Base-by-base conservation (phyloP, 23 tunicate species). In the Corella eumyota region DNA sequence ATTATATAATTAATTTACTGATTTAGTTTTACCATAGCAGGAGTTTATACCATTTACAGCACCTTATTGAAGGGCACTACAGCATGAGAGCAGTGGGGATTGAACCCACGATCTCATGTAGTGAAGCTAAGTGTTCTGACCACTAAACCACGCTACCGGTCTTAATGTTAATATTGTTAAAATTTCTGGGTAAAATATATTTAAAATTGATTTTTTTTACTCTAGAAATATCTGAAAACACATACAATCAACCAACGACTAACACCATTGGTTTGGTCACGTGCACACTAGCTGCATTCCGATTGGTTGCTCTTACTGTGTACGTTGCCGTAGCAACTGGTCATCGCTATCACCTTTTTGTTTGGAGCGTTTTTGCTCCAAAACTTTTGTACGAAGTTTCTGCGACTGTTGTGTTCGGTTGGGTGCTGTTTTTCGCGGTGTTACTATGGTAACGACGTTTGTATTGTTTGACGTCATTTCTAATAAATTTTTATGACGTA, bases 331-430 rank as follows among this genome's bases (percentile, higher is more conserved):
- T 88, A 2, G 77, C 66, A 6, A 74, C 83, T 1, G 87, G 76
- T 5, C 85, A 72, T 48, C 73, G 96, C 19, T 78, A 72, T 56
- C 96, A 88, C 46, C 56, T 78, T 6, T 88, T 88, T 48, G 71
- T 88, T 22, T 88, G 96, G 96, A 88, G 96, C 49, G 96, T 88
- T 0, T 88, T 88, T 38, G 79, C 96, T 7, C 96, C 96, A 25
- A 88, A 88, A 62, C 60, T 88, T 6, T 68, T 88, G 27, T 88
- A 72, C 60, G 96, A 88, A 45, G 6, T 74, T 5, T 71, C 69
- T 11, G 74, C 67, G 30, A 88, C 96, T 38, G 50, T 50, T 6
- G 71, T 88, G 24, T 62, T 72, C 37, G 74, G 74, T 37, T 63
- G 59, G 40, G 48, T 75, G 23, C 40, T 75, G 2, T n/a, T 56